Percentiles rank a stretch among this genome's conserved stretches.
Conservation (phyloP, 1,140 invertebrate genomes). For the Lepidostoma basale region DNA sequence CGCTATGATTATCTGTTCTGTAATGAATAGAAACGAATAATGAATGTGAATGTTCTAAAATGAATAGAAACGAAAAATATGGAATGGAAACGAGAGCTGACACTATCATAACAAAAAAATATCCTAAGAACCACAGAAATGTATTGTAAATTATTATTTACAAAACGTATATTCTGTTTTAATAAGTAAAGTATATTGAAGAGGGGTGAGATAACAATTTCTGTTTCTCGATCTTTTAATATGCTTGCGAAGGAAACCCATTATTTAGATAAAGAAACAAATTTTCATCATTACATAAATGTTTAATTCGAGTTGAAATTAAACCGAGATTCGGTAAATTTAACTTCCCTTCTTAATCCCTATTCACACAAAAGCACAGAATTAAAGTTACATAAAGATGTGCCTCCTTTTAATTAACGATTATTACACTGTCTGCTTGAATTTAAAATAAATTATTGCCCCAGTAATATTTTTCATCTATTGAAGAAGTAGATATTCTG, state of each 20-base stretch:
- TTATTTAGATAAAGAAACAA: background rate
- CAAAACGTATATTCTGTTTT: too few relatives aligned
- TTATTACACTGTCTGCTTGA: constrained; percentile 16
- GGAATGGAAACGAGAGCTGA: too few relatives aligned
- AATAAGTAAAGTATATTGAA: too few relatives aligned
- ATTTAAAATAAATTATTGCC: constrained; percentile 23
- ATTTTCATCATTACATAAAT: background rate
- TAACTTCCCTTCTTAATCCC: background rate
- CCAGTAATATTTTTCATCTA: constrained; percentile 17
- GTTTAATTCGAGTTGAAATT: background rate
- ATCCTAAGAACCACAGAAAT: too few relatives aligned
- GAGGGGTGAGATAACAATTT: too few relatives aligned
- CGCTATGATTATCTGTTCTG: too few relatives aligned
- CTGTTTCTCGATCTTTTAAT: background rate
- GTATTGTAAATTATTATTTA: too few relatives aligned
- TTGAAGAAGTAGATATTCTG: constrained; percentile 16
- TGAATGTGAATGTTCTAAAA: too few relatives aligned
- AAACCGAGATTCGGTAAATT: constrained; percentile 3
- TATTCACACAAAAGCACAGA: background rate
- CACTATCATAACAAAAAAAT: too few relatives aligned
- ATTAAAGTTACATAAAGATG: constrained; percentile 17
- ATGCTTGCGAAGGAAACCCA: background rate
- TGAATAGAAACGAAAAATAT: too few relatives aligned
- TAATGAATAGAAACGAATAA: too few relatives aligned
- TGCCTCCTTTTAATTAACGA: constrained; percentile 18